A percentile compares a stretch with the other conserved stretches of the same genome.
Evolutionary conservation across 2,797 vertebrate genomes (phyloP).

Genomic region (Rhodeus uyekii): DNA sequence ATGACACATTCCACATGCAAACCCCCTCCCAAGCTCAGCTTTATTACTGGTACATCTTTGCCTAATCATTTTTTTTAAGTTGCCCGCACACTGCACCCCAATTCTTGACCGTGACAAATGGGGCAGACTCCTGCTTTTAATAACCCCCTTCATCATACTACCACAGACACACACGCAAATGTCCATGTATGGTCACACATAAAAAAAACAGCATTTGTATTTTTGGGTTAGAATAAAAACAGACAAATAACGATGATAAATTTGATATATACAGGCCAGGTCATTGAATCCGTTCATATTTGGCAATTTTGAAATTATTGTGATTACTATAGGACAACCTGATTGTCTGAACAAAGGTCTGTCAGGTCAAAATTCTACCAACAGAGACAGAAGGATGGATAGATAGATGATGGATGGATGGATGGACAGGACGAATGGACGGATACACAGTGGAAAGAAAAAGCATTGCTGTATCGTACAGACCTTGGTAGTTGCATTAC

Average conservation of each 20-base stretch:
- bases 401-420: too few relatives aligned
- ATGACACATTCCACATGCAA: constrained; percentile 33
- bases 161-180: constrained; percentile 40
- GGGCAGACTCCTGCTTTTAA: constrained; percentile 55
- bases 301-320: background rate
- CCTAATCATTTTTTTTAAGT: constrained; percentile 76
- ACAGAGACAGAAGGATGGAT: too few relatives aligned
- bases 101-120: constrained; percentile 72
- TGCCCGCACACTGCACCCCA: constrained; percentile 65
- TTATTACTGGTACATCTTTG: constrained; percentile 70
- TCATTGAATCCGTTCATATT: too few relatives aligned
- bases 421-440: too few relatives aligned
- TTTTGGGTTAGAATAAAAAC: constrained; percentile 29
- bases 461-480: constrained; percentile 24
- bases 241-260: constrained; percentile 10
- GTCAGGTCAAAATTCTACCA: too few relatives aligned
- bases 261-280: background rate
- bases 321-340: too few relatives aligned
- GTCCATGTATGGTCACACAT: constrained; percentile 25
- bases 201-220: constrained; percentile 21
- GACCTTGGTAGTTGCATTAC: constrained; percentile 53
- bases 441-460: background rate
- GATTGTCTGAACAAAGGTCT: too few relatives aligned
- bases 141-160: constrained; percentile 54
- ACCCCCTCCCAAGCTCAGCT: constrained; percentile 57